These are phyloP conservation scores for Dicrurus megarhynchus DNA, from an alignment of 2,113 vertebrate genomes.

Conservation along the genomic window DNA sequence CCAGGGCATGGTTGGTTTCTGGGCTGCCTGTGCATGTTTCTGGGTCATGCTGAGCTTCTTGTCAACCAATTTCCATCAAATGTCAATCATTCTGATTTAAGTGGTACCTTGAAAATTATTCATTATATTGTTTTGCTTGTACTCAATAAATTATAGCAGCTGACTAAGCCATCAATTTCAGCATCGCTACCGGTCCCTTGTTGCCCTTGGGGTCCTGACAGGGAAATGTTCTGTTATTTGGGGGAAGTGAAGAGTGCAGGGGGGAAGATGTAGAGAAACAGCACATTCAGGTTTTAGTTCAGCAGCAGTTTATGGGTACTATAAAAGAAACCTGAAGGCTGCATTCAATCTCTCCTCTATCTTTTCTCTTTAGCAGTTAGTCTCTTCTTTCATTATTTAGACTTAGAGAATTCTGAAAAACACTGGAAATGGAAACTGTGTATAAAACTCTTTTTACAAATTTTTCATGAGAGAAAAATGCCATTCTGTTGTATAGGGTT, in stretches of 20 bases:
- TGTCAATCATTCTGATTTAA: neutral
- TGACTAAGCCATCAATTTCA: slow-evolving; percentile 21
- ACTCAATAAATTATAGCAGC: neutral
- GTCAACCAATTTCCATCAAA: neutral
- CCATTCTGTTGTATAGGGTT: neutral
- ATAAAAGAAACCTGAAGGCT: neutral
- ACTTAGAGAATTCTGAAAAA: neutral
- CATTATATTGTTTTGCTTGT: neutral
- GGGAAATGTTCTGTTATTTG: neutral
- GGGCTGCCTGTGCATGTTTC: neutral
- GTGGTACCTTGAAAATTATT: neutral
- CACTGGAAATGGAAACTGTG: neutral
- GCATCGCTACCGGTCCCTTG: neutral
- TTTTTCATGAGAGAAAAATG: neutral
- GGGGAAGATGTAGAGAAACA: neutral
- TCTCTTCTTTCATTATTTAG: neutral
- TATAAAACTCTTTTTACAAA: neutral
- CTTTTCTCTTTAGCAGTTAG: neutral
- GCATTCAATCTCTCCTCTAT: neutral
- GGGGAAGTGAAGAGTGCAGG: neutral
- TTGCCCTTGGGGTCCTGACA: neutral
- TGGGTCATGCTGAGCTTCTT: neutral
- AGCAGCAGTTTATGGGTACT: neutral
- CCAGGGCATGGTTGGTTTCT: neutral
- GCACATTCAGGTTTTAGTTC: neutral